Conservation (phyloP, 2,888 invertebrate species). For the Petrolisthes manimaculis region DNA sequence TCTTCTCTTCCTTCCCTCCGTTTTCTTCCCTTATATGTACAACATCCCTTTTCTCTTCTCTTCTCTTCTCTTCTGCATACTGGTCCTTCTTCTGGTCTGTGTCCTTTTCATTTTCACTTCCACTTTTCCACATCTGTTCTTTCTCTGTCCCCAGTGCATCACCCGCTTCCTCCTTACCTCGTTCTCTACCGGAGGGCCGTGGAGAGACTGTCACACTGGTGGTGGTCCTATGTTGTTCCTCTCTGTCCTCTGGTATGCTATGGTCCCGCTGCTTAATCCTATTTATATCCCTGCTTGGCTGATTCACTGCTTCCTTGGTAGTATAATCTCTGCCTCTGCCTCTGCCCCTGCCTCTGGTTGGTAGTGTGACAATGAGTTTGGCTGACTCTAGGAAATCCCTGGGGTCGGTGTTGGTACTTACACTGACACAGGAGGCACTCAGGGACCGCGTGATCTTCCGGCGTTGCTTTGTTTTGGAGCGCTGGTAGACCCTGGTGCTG, state of each 20-base stretch:
- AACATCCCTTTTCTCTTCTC: not conserved
- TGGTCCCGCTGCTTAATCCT: too few relatives aligned
- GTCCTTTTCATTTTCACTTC: not conserved
- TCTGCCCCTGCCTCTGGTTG: not conserved
- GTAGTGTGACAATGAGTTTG: conserved; percentile 37
- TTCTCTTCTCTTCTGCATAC: not conserved
- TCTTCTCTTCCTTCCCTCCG: not conserved
- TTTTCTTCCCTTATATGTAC: not conserved
- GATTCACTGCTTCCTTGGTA: not conserved
- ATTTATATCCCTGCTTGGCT: not conserved
- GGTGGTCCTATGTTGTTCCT: too few relatives aligned
- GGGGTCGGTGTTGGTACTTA: conserved; percentile 62
- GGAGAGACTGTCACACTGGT: too few relatives aligned
- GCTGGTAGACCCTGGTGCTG: conserved; percentile 22
- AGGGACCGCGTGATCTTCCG: conserved; percentile 50
- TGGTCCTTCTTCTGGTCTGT: not conserved
- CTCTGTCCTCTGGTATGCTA: too few relatives aligned
- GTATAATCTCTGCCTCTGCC: not conserved
- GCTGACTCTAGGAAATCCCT: conserved; percentile 67
- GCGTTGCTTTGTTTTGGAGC: conserved; percentile 42
- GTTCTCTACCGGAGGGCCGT: too few relatives aligned
- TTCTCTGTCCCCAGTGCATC: not conserved
- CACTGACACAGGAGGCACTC: conserved; percentile 58
- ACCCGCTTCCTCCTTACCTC: not conserved
- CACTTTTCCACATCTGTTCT: not conserved